Conservation (phyloP, 2,797 vertebrate genomes). For the Chrysocyon brachyurus region DNA sequence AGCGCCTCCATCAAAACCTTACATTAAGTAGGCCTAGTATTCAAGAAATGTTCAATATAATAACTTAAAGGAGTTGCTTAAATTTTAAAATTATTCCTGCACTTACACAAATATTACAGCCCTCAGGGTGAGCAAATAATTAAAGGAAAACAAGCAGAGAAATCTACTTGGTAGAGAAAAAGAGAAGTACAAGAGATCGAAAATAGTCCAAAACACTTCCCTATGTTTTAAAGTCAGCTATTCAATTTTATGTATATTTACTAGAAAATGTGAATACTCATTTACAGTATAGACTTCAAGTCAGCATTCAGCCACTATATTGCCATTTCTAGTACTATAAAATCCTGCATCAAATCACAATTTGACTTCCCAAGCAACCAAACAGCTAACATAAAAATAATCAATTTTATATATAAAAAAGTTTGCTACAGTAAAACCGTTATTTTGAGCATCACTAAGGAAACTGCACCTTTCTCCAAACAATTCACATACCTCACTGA, state of each 20-base stretch:
- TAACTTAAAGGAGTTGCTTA: conserved; percentile 57
- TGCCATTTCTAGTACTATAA: conserved; percentile 59
- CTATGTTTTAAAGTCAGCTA: conserved; percentile 19
- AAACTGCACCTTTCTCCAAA: conserved; percentile 26
- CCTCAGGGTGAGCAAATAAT: conserved; percentile 22
- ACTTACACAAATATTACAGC: neutral
- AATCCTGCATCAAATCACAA: conserved; percentile 47
- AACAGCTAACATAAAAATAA: conserved; percentile 62
- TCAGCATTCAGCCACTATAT: conserved; percentile 58
- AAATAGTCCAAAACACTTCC: neutral
- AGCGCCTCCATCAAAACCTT: conserved; percentile 37
- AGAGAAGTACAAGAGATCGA: neutral
- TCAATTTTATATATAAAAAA: conserved; percentile 3
- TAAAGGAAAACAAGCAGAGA: conserved; percentile 30
- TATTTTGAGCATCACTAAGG: conserved; percentile 51
- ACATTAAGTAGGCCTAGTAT: neutral
- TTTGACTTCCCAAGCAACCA: conserved; percentile 46
- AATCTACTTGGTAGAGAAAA: neutral
- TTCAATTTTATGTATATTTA: conserved; percentile 78
- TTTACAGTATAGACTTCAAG: conserved; percentile 73
- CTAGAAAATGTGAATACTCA: conserved; percentile 77
- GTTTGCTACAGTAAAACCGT: conserved; percentile 36
- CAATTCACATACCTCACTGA: conserved; percentile 61
- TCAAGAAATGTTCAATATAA: conserved; percentile 41
- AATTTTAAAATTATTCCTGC: conserved; percentile 8